Conservation (phyloP, 2,888 invertebrate genomes). For the Spicauda simplicius region DNA sequence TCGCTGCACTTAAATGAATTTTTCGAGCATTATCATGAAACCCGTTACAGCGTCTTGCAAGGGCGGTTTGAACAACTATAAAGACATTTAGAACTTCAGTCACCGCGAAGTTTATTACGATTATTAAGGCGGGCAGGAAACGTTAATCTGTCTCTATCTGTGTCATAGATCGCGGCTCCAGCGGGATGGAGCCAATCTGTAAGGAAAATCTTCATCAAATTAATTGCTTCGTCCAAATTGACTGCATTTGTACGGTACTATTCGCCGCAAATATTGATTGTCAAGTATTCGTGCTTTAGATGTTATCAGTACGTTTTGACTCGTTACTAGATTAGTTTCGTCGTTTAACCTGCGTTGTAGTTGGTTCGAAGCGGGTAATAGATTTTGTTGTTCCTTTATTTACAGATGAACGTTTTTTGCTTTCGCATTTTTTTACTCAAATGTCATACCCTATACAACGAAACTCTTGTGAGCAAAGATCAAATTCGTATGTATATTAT, state of each 20-base stretch:
- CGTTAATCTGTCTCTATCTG: constrained; percentile 62
- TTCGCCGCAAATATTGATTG: constrained; percentile 40
- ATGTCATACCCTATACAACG: neutral
- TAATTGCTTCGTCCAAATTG: constrained; percentile 42
- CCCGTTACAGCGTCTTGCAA: constrained; percentile 32
- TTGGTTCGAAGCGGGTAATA: neutral
- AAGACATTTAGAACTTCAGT: constrained; percentile 32
- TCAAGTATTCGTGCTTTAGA: constrained; percentile 50
- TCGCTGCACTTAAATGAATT: no score
- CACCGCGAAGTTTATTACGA: constrained; percentile 38
- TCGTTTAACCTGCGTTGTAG: constrained; percentile 8
- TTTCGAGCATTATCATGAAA: neutral
- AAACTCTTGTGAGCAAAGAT: neutral
- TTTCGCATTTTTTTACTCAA: neutral
- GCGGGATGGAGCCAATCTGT: constrained; percentile 49
- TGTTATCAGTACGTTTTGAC: constrained; percentile 53
- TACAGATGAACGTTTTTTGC: neutral
- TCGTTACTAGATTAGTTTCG: constrained; percentile 50
- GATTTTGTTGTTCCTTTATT: constrained; percentile 12
- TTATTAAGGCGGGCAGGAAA: constrained; percentile 35
- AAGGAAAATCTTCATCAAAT: constrained; percentile 60
- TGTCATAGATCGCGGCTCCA: constrained; percentile 65
- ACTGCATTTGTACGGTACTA: constrained; percentile 57
- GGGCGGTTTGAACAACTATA: constrained; percentile 32
- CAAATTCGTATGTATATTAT: no score